Evolutionary conservation across 2,113 vertebrate species (phyloP).

Genomic region (Sterna hirundo): DNA sequence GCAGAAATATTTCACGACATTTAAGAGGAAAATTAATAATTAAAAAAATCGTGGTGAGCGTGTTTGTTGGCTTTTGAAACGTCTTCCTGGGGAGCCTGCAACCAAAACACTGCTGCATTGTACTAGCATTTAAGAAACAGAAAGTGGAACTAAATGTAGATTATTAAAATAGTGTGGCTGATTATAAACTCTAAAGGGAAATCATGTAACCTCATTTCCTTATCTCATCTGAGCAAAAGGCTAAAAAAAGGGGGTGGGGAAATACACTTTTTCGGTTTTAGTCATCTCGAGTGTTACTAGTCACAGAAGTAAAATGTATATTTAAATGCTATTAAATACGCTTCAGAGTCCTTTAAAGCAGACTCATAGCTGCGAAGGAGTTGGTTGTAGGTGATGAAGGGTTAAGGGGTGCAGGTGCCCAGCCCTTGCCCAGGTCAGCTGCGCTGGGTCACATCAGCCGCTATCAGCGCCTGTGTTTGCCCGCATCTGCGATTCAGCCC

Average conservation of each 20-base stretch:
- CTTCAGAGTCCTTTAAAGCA: not conserved
- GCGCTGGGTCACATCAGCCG: rapidly evolving
- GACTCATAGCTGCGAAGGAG: not conserved
- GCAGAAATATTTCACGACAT: not conserved
- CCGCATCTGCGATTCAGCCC: not conserved
- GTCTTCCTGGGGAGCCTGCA: not conserved
- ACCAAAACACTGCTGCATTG: not conserved
- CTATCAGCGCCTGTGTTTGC: not conserved
- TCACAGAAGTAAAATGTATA: not conserved
- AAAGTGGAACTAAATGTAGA: slow-evolving; percentile 6
- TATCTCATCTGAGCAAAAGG: not conserved
- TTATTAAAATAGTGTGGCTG: slow-evolving; percentile 19
- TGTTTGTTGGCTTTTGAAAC: not conserved
- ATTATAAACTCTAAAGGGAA: slow-evolving; percentile 4
- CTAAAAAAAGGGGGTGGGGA: not conserved
- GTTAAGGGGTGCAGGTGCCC: not conserved
- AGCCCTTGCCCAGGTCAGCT: not conserved
- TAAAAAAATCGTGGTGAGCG: not conserved
- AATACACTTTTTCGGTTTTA: not conserved
- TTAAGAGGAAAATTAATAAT: not conserved
- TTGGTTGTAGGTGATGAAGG: not conserved
- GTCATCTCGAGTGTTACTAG: not conserved
- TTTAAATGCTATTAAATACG: not conserved
- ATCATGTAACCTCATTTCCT: slow-evolving; percentile 15
- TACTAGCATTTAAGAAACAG: not conserved